phyloP scores from a whole-genome alignment of 2,888 invertebrate genomes.

The Branchipolynoe longqiensis region DNA sequence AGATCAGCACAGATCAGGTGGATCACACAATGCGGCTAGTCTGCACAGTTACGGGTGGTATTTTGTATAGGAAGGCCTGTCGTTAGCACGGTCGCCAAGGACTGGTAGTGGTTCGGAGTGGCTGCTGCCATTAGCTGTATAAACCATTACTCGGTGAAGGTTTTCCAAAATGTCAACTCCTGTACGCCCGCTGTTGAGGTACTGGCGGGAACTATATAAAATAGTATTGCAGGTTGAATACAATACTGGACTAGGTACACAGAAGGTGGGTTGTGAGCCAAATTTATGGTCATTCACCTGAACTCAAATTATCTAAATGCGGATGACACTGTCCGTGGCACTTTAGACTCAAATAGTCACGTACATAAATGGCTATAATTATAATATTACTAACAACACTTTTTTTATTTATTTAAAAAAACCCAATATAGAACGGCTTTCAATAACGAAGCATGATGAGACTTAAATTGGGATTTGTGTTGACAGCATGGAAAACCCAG shows the following conservation, averaged over 20 bases:
- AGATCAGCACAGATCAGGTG: constrained; percentile 14
- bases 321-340: constrained; percentile 56
- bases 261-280: constrained; percentile 16
- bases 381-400: neutral
- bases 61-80: neutral
- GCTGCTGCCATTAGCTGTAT: constrained; percentile 43
- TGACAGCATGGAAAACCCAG: constrained; percentile 53
- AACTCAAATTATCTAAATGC: constrained; percentile 51
- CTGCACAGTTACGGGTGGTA: constrained; percentile 14
- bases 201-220: constrained; percentile 46
- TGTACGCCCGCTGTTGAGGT: constrained; percentile 45
- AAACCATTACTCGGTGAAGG: constrained; percentile 48
- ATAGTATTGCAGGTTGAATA: constrained; percentile 44
- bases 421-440: neutral
- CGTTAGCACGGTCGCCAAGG: constrained; percentile 10
- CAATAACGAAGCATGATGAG: neutral
- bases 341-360: constrained; percentile 47
- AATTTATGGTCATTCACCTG: constrained; percentile 25
- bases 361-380: constrained; percentile 36
- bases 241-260: constrained; percentile 58
- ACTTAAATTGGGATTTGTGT: constrained; percentile 47
- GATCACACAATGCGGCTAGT: neutral
- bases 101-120: constrained; percentile 49
- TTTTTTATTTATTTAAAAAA: neutral
- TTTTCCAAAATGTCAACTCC: constrained; percentile 55